Conservation (phyloP, 1,140 invertebrate genomes). For the Meteorus sp. region DNA sequence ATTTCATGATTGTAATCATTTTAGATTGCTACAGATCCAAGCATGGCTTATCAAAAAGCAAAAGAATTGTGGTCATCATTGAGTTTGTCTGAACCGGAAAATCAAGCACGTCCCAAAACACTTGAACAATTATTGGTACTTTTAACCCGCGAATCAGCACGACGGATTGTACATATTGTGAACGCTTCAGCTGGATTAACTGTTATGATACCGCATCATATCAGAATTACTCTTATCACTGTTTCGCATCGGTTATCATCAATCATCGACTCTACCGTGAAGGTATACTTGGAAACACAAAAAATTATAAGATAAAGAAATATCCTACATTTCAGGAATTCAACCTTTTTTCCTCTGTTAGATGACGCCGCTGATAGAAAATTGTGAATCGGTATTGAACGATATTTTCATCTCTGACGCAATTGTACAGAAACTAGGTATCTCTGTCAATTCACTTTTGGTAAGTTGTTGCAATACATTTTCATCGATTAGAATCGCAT, state of each 20-base stretch:
- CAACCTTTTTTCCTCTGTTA: too few species aligned
- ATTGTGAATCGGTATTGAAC: too few species aligned
- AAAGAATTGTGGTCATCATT: constrained; percentile 70
- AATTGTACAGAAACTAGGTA: constrained; percentile 43
- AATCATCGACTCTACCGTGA: constrained; percentile 40
- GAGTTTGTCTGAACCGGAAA: constrained; percentile 77
- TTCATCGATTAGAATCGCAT: constrained; percentile 4
- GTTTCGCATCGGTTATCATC: constrained; percentile 46
- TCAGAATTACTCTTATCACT: constrained; percentile 38
- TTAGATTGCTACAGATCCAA: constrained; percentile 76
- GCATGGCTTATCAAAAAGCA: constrained; percentile 71
- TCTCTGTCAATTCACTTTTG: constrained; percentile 45
- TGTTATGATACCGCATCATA: constrained; percentile 59
- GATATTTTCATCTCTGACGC: constrained; percentile 34
- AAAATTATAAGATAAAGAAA: too few species aligned
- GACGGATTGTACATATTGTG: constrained; percentile 73
- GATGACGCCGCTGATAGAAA: too few species aligned
- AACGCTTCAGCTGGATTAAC: constrained; percentile 66
- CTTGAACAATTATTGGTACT: constrained; percentile 76
- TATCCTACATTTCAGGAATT: too few species aligned
- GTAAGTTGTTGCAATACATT: constrained; percentile 37
- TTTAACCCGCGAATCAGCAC: constrained; percentile 71
- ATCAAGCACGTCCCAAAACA: constrained; percentile 75
- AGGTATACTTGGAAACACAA: constrained; percentile 42
- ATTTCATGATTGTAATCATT: constrained; percentile 5